Base-by-base conservation (phyloP, 1,140 invertebrate species). In the Hirudo medicinalis region DNA sequence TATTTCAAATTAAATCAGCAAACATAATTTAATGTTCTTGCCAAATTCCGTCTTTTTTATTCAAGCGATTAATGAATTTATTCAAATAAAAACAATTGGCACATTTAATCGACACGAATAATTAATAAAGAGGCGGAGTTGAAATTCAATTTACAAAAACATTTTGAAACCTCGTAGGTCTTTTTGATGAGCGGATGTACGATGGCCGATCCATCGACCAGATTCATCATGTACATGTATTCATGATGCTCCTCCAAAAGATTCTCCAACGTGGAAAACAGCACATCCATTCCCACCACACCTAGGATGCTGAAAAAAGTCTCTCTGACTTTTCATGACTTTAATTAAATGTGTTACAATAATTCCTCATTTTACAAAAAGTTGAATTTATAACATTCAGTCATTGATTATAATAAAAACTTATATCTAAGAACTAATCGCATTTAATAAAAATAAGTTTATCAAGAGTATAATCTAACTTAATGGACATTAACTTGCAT, bases 241-340 rank as follows among this genome's bases (percentile, higher is more conserved):
- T 76, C 75, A 60, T 72, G 74, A 66, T 76, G 67, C 13, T 72
- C 32, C 15, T 73, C 68, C 5, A 76, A 25, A 19, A 75, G 66
- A 43, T 71, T 74, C 67, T 76, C 76, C n/a, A 76, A 75, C 36
- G 74, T 74, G 68, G 75, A 74, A 19, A 76, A 54, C 25, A 74
- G 76, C 5, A 72, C 76, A 72, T 76, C 76, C 17, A 77, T 74
- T 27, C 76, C 76, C 9, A 75, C 76, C 36, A 76, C 76, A 67
- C 76, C 76, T n/a, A 76, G 68, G 22, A 73, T 54, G 54, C 75
- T 76, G 49, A 19, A 71, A 53, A 73, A 19, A 53, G 69, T 60
- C 70, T 40, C 72, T 71, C 49, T 60, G 74, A n/a, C 2, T 32
- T 49, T 27, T 69, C 8, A n/a, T 17, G 25, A 27, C 11, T 63